Evolutionary conservation across 1,140 invertebrate genomes (phyloP).

Genomic region (Apis florea): DNA sequence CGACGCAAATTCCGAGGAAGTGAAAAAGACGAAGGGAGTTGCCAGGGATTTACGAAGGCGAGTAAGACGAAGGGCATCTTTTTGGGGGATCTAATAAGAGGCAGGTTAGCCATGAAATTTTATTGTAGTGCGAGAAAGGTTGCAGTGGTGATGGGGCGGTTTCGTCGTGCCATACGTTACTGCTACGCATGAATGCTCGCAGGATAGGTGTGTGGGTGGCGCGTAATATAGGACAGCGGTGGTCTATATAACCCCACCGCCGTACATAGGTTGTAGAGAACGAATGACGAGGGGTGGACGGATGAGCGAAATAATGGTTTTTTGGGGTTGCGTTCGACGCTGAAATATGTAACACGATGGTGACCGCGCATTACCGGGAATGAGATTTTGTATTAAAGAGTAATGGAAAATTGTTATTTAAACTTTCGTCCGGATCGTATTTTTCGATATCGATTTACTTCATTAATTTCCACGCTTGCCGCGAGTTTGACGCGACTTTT

Average conservation of each 20-base stretch:
- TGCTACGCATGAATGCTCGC: conserved; percentile 35
- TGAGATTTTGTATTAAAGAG: conserved; percentile 39
- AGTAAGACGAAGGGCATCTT: conserved; percentile 50
- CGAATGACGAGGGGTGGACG: conserved; percentile 33
- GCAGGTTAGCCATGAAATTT: conserved; percentile 57
- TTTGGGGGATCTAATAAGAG: conserved; percentile 53
- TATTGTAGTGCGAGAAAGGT: conserved; percentile 47
- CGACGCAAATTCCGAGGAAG: neutral
- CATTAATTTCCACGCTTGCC: neutral
- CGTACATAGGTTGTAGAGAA: conserved; percentile 26
- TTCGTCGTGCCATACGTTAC: conserved; percentile 35
- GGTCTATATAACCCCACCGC: conserved; percentile 1
- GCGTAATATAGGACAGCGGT: conserved; percentile 24
- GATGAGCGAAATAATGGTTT: conserved; percentile 50
- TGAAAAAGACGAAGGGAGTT: conserved; percentile 1
- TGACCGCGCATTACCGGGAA: conserved; percentile 39
- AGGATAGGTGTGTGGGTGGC: neutral
- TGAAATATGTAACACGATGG: conserved; percentile 37
- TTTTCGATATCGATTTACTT: neutral
- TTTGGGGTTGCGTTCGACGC: conserved; percentile 37
- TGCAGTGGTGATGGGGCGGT: conserved; percentile 17
- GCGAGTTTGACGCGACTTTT: neutral
- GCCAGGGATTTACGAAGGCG: conserved; percentile 45
- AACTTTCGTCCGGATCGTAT: conserved; percentile 1
- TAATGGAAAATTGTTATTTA: conserved; percentile 41